phyloP scores from a whole-genome alignment of 23 tunicate species.

The Clavelina lepadiformis region DNA sequence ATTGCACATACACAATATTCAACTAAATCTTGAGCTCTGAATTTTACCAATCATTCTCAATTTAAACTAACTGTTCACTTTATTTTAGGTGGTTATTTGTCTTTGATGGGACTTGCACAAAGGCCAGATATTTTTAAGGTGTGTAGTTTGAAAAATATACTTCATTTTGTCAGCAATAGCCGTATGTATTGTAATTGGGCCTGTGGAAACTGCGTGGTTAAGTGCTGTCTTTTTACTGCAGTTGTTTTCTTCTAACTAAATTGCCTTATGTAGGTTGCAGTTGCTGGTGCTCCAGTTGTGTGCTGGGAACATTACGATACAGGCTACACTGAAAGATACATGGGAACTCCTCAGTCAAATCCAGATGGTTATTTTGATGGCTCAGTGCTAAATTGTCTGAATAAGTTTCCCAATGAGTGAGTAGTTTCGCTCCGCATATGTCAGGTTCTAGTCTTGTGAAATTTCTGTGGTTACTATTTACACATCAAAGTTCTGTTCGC shows the following conservation, averaged over 20 bases:
- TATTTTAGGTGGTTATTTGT: conserved; percentile 75
- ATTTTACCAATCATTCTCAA: too few species aligned
- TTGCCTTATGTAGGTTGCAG: conserved; percentile 37
- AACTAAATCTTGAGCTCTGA: too few species aligned
- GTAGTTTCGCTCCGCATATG: conserved; percentile 4
- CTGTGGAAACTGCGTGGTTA: too few species aligned
- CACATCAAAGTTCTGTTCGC: neutral
- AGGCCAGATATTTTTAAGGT: conserved; percentile 92
- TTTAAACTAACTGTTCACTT: too few species aligned
- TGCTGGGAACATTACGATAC: conserved; percentile 93
- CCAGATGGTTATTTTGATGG: conserved; percentile 69
- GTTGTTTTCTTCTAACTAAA: neutral
- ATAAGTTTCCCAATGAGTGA: conserved; percentile 75
- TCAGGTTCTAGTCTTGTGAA: neutral
- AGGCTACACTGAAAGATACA: conserved; percentile 95
- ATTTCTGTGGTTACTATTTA: neutral
- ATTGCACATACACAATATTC: too few species aligned
- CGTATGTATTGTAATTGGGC: too few species aligned
- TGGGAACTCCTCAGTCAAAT: conserved; percentile 69
- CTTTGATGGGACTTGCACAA: conserved; percentile 74
- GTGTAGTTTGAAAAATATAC: too few species aligned
- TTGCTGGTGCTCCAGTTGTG: conserved; percentile 90
- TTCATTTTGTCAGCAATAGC: too few species aligned
- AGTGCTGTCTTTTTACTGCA: too few species aligned
- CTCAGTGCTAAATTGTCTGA: conserved; percentile 37